A percentile compares a stretch with the other conserved stretches of the same genome.
Evolutionary conservation across 2,113 vertebrate species (phyloP).

Genomic region (Panthera uncia): DNA sequence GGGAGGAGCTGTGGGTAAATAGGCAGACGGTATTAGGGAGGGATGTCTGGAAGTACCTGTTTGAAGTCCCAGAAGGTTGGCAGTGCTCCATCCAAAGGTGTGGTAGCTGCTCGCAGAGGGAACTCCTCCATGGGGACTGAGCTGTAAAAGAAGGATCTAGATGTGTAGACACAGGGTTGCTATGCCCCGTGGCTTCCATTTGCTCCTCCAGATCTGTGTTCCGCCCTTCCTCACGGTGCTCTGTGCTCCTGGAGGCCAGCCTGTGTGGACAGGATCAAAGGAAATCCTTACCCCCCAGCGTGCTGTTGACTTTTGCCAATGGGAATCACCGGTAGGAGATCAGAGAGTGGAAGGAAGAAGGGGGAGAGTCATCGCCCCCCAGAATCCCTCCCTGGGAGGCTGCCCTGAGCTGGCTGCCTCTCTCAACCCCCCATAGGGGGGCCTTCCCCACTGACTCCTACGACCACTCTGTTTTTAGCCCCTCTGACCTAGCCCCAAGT

Average conservation of each 20-base stretch:
- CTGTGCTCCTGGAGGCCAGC: background rate
- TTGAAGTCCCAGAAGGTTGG: background rate
- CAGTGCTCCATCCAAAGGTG: background rate
- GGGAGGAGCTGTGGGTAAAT: background rate
- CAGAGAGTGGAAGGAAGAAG: background rate
- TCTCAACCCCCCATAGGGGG: accelerated
- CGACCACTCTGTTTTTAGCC: background rate
- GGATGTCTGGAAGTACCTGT: background rate
- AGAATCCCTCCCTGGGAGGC: background rate
- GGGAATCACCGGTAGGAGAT: background rate
- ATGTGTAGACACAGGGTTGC: too few relatives aligned
- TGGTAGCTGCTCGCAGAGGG: background rate
- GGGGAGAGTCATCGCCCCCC: too few relatives aligned
- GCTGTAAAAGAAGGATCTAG: background rate
- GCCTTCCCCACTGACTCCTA: background rate
- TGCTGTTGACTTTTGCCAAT: background rate
- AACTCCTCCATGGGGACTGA: background rate
- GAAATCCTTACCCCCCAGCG: background rate
- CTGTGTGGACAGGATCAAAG: background rate
- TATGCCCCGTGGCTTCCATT: background rate
- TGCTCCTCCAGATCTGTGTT: background rate
- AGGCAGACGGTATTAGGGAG: background rate
- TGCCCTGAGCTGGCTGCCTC: background rate
- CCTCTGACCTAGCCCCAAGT: background rate
- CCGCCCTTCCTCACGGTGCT: background rate